phyloP scores from a whole-genome alignment of 64 coral and sea anemone genomes.

The Hydrozoanthus tunicans region DNA sequence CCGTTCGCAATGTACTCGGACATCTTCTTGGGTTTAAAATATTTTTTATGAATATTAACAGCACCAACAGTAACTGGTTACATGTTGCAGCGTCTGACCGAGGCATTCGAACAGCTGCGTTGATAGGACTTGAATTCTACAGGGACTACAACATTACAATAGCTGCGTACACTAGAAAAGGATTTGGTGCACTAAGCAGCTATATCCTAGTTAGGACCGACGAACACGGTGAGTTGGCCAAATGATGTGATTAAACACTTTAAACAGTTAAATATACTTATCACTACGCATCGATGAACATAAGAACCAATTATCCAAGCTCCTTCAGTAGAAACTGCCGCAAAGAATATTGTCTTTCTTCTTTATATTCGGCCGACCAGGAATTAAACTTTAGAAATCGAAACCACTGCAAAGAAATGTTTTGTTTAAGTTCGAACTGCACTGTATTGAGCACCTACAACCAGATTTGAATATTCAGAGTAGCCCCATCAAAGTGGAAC shows the following conservation, averaged over 20 bases:
- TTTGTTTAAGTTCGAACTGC: too few species aligned
- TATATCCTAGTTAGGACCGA: conserved; percentile 53
- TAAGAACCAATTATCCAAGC: too few species aligned
- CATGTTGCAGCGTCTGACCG: not conserved
- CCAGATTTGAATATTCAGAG: too few species aligned
- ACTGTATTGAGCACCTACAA: too few species aligned
- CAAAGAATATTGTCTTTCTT: too few species aligned
- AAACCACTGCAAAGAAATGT: too few species aligned
- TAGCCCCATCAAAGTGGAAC: too few species aligned
- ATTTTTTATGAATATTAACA: conserved; percentile 47
- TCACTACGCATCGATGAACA: too few species aligned
- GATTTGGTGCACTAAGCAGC: conserved; percentile 24
- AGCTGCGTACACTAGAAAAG: conserved; percentile 51
- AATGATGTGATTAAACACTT: not conserved
- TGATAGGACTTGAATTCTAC: conserved; percentile 50
- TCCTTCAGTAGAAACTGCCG: too few species aligned
- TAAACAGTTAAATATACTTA: too few species aligned
- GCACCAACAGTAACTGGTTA: conserved; percentile 6
- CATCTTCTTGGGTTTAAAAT: conserved; percentile 56
- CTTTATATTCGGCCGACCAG: too few species aligned
- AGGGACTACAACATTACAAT: conserved; percentile 65
- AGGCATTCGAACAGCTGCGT: not conserved
- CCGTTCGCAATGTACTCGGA: conserved; percentile 54
- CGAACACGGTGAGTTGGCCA: conserved; percentile 43
- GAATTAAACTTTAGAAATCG: too few species aligned